phyloP scores from a whole-genome alignment of 2,113 vertebrate genomes.

The Nannospalax galili region DNA sequence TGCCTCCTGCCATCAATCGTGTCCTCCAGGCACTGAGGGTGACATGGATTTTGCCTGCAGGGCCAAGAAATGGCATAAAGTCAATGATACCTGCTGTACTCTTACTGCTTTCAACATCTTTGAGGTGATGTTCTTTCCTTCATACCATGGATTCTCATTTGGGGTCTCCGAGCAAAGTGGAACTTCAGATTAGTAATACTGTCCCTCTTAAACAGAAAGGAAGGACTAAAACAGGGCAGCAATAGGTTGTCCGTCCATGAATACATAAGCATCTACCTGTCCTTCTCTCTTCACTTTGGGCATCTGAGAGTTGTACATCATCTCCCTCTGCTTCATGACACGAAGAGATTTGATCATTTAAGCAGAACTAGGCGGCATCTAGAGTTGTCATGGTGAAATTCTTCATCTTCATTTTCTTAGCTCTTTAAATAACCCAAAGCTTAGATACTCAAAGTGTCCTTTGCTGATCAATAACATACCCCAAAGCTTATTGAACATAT shows the following conservation, averaged over 20 bases:
- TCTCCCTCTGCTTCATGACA: not conserved
- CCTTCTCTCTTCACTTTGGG: not conserved
- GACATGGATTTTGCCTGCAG: constrained; percentile 78
- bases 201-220: not conserved
- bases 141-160: not conserved
- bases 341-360: not conserved
- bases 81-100: constrained; percentile 81
- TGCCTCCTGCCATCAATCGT: constrained; percentile 74
- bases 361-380: not conserved
- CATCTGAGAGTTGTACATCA: too few relatives aligned
- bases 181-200: not conserved
- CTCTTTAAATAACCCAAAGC: not conserved
- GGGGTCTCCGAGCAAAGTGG: not conserved
- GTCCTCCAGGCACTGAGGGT: constrained; percentile 77
- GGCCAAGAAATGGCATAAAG: constrained; percentile 79
- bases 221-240: accelerated
- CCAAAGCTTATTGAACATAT: not conserved
- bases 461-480: not conserved
- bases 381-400: not conserved
- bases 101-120: constrained; percentile 83
- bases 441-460: not conserved
- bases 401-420: not conserved
- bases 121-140: constrained; percentile 75
- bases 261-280: not conserved
- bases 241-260: not conserved